These are phyloP conservation scores for Amphimedon queenslandica DNA, from an alignment of 37 sponge, comb jelly and placozoan species.

Conservation along the genomic window DNA sequence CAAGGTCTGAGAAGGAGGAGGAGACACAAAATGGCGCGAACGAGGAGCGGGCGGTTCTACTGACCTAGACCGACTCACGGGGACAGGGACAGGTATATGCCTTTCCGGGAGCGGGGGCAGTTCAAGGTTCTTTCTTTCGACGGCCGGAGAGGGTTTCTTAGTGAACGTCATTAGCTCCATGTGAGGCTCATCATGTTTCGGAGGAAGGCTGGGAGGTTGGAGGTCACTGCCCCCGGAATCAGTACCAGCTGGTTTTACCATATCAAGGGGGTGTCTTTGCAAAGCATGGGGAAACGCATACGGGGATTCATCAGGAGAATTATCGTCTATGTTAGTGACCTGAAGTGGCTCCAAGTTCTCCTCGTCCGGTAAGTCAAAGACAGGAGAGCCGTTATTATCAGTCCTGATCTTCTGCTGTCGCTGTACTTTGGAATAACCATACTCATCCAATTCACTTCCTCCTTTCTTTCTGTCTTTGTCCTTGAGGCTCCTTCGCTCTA, in stretches of 20 bases:
- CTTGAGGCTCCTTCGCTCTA: background rate
- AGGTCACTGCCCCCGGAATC: background rate
- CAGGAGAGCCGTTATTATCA: background rate
- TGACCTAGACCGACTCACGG: background rate
- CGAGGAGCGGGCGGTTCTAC: background rate
- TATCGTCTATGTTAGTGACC: background rate
- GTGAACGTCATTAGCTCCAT: slow-evolving; percentile 11
- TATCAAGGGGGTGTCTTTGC: slow-evolving; percentile 1
- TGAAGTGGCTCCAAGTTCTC: too few relatives aligned
- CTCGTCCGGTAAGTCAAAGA: background rate
- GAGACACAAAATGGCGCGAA: background rate
- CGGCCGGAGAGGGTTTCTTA: background rate
- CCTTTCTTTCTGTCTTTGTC: background rate
- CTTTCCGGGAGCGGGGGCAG: slow-evolving; percentile 13
- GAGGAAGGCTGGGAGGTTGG: background rate
- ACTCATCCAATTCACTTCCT: background rate
- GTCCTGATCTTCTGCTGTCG: background rate
- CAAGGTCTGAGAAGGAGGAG: slow-evolving; percentile 30
- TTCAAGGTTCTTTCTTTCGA: background rate
- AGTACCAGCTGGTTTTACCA: background rate
- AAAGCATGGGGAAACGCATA: slow-evolving; percentile 31
- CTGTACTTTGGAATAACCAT: background rate
- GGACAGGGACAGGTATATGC: background rate
- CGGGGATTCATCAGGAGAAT: background rate
- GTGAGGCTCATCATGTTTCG: background rate